Conservation (phyloP, 2,888 invertebrate species). For the Drosophila percnosoma region DNA sequence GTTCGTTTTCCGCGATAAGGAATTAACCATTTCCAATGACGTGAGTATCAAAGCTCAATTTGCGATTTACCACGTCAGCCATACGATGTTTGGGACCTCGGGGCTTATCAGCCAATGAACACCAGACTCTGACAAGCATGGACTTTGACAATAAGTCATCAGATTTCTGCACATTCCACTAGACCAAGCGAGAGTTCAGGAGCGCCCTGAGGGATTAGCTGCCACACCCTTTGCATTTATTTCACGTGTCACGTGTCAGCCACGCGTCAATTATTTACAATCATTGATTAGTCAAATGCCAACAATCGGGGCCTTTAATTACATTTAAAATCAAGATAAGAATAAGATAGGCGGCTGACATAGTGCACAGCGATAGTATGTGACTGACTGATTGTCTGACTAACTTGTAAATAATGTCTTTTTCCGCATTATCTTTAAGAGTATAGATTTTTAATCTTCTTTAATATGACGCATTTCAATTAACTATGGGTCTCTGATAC, state of each 20-base stretch:
- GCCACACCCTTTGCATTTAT: neutral
- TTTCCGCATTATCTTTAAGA: neutral
- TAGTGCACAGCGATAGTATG: neutral
- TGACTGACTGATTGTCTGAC: neutral
- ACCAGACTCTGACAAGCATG: slow-evolving; percentile 52
- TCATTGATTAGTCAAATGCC: slow-evolving; percentile 11
- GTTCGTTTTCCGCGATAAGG: slow-evolving; percentile 86
- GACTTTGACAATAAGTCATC: slow-evolving; percentile 74
- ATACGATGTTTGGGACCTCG: slow-evolving; percentile 46
- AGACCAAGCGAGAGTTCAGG: slow-evolving; percentile 26
- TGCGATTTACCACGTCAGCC: slow-evolving; percentile 54
- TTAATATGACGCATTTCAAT: neutral
- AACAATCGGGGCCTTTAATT: slow-evolving; percentile 54
- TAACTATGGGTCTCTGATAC: neutral
- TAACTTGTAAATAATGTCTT: neutral
- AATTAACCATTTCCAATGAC: slow-evolving; percentile 88
- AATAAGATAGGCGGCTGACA: slow-evolving; percentile 19
- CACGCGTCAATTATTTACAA: neutral
- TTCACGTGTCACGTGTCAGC: neutral
- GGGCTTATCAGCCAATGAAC: slow-evolving; percentile 58
- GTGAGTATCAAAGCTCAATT: slow-evolving; percentile 85
- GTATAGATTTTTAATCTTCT: neutral
- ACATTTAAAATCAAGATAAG: slow-evolving; percentile 16
- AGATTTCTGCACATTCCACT: slow-evolving; percentile 52
- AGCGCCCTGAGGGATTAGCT: neutral